These are phyloP conservation scores for Xylophagus ater DNA, from an alignment of 2,888 invertebrate species.

Conservation along the genomic window DNA sequence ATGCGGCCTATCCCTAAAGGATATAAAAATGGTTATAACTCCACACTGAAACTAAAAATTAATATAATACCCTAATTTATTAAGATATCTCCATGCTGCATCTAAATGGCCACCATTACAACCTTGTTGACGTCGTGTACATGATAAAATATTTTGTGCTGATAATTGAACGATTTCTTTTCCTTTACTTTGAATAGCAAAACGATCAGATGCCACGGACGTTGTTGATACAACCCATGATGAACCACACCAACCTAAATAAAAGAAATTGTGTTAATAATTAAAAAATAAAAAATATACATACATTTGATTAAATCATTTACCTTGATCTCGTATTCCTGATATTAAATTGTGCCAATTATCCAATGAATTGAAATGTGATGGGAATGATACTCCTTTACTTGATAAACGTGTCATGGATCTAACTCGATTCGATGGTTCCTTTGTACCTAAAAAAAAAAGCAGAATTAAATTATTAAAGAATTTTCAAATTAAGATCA, in stretches of 20 bases:
- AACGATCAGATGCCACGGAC: slow-evolving; percentile 67
- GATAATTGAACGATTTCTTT: slow-evolving; percentile 60
- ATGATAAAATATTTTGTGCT: slow-evolving; percentile 77
- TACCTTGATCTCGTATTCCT: slow-evolving; percentile 58
- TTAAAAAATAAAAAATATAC: not conserved
- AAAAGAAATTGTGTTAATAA: not conserved
- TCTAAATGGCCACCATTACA: slow-evolving; percentile 86
- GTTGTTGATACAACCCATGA: slow-evolving; percentile 90
- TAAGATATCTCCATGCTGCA: slow-evolving; percentile 81
- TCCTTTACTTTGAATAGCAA: slow-evolving; percentile 76
- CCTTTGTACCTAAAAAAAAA: slow-evolving; percentile 28
- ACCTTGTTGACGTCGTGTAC: slow-evolving; percentile 67
- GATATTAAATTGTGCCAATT: slow-evolving; percentile 67
- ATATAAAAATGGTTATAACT: too few species aligned
- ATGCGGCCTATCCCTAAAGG: too few species aligned
- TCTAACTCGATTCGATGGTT: slow-evolving; percentile 35
- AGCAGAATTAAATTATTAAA: not conserved
- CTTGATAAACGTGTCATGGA: slow-evolving; percentile 33
- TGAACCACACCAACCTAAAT: slow-evolving; percentile 59
- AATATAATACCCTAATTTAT: slow-evolving; percentile 68
- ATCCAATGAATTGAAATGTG: slow-evolving; percentile 61
- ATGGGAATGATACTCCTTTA: slow-evolving; percentile 44
- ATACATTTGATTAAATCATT: slow-evolving; percentile 33
- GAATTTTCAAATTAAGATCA: not conserved
- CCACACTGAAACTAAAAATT: too few species aligned